Conservation (phyloP, 1,140 invertebrate species). For the Oreohelix idahoensis region DNA sequence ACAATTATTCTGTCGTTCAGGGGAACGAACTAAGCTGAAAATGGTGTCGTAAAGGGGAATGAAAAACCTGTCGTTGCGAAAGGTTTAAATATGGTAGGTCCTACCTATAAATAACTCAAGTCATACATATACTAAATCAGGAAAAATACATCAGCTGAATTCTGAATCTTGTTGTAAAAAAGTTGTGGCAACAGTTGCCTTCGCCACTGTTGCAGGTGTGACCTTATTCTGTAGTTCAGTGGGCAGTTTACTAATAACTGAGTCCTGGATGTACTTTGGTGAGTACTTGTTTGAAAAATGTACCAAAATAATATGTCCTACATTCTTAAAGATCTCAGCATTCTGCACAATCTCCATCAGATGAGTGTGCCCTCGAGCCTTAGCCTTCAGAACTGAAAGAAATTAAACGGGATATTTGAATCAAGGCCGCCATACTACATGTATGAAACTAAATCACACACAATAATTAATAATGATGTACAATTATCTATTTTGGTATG, state of each 20-base stretch:
- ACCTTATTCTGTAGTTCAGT: constrained; percentile 50
- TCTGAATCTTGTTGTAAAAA: no score
- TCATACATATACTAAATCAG: no score
- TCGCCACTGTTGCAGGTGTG: constrained; percentile 50
- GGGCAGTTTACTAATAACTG: constrained; percentile 45
- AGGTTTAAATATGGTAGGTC: no score
- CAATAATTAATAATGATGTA: background rate
- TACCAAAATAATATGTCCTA: constrained; percentile 54
- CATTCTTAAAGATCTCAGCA: constrained; percentile 54
- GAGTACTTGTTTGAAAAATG: constrained; percentile 64
- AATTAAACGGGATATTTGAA: background rate
- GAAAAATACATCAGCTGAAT: no score
- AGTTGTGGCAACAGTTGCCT: constrained; percentile 29
- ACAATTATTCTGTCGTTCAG: no score
- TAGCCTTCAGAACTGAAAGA: constrained; percentile 45
- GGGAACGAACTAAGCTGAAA: no score
- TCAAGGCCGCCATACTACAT: background rate
- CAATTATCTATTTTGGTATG: background rate
- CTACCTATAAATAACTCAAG: no score
- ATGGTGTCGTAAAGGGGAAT: no score
- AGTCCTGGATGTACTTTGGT: constrained; percentile 43
- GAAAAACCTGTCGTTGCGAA: no score
- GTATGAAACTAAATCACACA: background rate
- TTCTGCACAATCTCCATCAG: constrained; percentile 54
- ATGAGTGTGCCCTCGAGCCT: constrained; percentile 57